A percentile compares a stretch with the other conserved stretches of the same genome.
phyloP scores from a whole-genome alignment of 2,888 invertebrate genomes.

The Pediacus dermestoides region DNA sequence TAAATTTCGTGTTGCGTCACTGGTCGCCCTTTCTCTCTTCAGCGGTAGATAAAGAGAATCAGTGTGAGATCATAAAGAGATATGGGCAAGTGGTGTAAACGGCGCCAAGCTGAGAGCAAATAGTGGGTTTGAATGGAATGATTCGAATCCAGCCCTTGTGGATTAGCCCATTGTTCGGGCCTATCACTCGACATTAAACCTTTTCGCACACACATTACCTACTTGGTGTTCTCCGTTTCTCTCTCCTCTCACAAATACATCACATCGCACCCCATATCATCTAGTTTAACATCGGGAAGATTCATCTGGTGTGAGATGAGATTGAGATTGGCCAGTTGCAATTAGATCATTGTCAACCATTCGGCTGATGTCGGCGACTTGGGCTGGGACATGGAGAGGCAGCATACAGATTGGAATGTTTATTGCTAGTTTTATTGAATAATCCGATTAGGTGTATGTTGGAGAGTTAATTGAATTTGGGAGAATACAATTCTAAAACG shows the following conservation, averaged over 20 bases:
- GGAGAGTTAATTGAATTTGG: too few relatives aligned
- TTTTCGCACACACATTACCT: slow-evolving; percentile 34
- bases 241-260: not conserved
- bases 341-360: slow-evolving; percentile 18
- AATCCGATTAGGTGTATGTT: slow-evolving; percentile 21
- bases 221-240: not conserved
- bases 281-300: slow-evolving; percentile 1
- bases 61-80: slow-evolving; percentile 37
- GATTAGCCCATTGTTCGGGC: slow-evolving; percentile 40
- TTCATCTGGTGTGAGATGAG: slow-evolving; percentile 18
- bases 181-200: slow-evolving; percentile 38
- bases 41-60: slow-evolving; percentile 28
- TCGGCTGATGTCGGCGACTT: too few relatives aligned
- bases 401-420: slow-evolving; percentile 20
- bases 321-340: slow-evolving; percentile 21
- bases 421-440: slow-evolving; percentile 19
- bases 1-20: not conserved
- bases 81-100: slow-evolving; percentile 39
- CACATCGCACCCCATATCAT: not conserved
- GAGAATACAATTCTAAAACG: too few relatives aligned
- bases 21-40: slow-evolving; percentile 6
- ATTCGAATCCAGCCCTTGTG: slow-evolving; percentile 39
- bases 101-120: slow-evolving; percentile 44
- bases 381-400: too few relatives aligned
- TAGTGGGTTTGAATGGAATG: slow-evolving; percentile 38